Percentiles rank a stretch among this genome's conserved stretches.
Conservation (phyloP, 2,888 invertebrate species). For the Drosophila kanekoi region DNA sequence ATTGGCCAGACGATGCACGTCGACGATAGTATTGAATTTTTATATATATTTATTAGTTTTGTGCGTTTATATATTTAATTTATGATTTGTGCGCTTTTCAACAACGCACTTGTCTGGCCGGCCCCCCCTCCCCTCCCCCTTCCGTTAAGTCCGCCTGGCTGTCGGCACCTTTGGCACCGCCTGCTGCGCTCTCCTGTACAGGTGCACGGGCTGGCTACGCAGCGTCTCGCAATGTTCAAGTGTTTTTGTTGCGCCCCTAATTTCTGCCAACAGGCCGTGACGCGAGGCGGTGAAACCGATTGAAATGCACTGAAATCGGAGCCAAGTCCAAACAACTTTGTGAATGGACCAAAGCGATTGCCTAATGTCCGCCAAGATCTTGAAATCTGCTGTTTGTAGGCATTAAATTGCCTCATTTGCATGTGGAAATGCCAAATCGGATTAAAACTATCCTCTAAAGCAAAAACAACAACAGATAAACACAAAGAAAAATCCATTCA, state of each 20-base stretch:
- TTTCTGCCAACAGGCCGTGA: conserved; percentile 59
- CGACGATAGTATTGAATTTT: conserved; percentile 34
- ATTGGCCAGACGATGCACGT: conserved; percentile 34
- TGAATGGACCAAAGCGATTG: conserved; percentile 40
- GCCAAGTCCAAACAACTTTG: conserved; percentile 18
- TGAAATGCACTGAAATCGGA: conserved; percentile 5
- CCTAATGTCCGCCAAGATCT: conserved; percentile 13
- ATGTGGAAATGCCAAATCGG: conserved; percentile 15
- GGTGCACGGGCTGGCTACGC: conserved; percentile 5
- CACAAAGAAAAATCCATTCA: too few species aligned
- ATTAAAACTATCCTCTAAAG: neutral
- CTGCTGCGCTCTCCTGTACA: too few species aligned
- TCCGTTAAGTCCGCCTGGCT: neutral
- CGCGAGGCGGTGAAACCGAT: conserved; percentile 9
- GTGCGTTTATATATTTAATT: conserved; percentile 46
- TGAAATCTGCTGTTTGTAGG: conserved; percentile 2
- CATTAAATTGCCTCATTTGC: conserved; percentile 20
- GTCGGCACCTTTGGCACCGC: conserved; percentile 10
- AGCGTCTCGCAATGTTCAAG: conserved; percentile 6
- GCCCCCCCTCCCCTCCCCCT: neutral
- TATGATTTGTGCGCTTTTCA: conserved; percentile 43
- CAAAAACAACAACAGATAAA: neutral
- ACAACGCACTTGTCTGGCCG: conserved; percentile 10
- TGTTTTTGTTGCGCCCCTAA: neutral
- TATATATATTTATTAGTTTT: conserved; percentile 24